phyloP scores from a whole-genome alignment of 2,888 invertebrate genomes.

The Balanococcus diminutus region DNA sequence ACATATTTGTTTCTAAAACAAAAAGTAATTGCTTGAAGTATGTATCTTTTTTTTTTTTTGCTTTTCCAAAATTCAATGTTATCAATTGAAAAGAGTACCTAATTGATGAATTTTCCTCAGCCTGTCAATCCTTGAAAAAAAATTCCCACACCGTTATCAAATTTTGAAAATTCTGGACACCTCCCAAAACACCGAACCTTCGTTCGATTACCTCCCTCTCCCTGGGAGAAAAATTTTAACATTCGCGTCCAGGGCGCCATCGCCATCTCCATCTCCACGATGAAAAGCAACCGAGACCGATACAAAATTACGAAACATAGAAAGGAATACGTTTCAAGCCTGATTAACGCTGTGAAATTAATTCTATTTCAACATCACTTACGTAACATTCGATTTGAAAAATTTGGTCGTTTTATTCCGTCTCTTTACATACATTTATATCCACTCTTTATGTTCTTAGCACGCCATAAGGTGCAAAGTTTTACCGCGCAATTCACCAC shows the following conservation, averaged over 20 bases:
- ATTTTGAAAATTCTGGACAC: no score
- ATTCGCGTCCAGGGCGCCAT: not conserved
- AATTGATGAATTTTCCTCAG: no score
- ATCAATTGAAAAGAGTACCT: no score
- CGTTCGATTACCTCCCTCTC: not conserved
- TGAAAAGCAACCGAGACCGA: not conserved
- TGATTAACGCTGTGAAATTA: slow-evolving; percentile 50
- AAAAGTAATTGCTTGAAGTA: no score
- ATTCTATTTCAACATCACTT: slow-evolving; percentile 31
- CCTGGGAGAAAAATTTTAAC: not conserved
- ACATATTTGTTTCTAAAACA: no score
- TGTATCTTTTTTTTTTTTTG: no score
- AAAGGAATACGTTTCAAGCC: slow-evolving; percentile 34
- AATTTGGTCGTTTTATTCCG: not conserved
- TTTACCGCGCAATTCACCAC: not conserved
- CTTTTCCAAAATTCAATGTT: no score
- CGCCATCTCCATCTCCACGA: no score
- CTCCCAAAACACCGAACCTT: not conserved
- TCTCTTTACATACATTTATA: no score
- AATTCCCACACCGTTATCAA: no score
- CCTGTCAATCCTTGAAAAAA: no score
- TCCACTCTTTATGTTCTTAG: no score
- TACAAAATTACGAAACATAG: slow-evolving; percentile 28
- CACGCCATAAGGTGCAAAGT: slow-evolving; percentile 6
- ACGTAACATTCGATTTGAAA: slow-evolving; percentile 15